phyloP scores from a whole-genome alignment of 1,140 invertebrate genomes.

The Galleria mellonella region DNA sequence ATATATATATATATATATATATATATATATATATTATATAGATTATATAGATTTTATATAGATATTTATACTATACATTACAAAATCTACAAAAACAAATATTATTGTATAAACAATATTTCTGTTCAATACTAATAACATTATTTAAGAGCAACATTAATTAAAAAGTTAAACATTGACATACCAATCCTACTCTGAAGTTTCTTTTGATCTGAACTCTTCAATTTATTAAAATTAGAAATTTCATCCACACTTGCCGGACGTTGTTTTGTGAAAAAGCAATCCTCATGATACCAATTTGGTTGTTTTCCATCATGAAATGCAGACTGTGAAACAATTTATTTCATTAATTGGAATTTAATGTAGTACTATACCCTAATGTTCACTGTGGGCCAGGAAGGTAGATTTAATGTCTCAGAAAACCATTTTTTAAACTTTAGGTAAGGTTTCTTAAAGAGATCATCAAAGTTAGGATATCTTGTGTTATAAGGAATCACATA shows the following conservation, averaged over 20 bases:
- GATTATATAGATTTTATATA: no score
- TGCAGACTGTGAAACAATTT: constrained; percentile 80
- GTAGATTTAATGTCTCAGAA: neutral
- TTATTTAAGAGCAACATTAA: no score
- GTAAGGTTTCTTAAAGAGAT: neutral
- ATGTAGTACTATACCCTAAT: no score
- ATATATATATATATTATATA: no score
- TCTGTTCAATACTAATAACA: no score
- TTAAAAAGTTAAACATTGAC: constrained; percentile 6
- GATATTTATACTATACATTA: no score
- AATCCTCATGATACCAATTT: constrained; percentile 92
- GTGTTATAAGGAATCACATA: neutral
- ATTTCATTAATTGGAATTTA: constrained; percentile 6
- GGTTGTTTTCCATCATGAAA: constrained; percentile 93
- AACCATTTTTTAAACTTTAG: neutral
- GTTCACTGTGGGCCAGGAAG: no score
- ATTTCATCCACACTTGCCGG: constrained; percentile 86
- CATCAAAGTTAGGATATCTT: neutral
- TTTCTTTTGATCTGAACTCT: constrained; percentile 91
- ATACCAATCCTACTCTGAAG: constrained; percentile 84
- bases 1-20: no score
- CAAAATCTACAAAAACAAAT: no score
- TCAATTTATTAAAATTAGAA: constrained; percentile 87
- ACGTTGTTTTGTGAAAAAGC: constrained; percentile 91
- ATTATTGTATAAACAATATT: no score